These are phyloP conservation scores for Panthera uncia DNA, from an alignment of 2,113 vertebrate species.

Conservation along the genomic window DNA sequence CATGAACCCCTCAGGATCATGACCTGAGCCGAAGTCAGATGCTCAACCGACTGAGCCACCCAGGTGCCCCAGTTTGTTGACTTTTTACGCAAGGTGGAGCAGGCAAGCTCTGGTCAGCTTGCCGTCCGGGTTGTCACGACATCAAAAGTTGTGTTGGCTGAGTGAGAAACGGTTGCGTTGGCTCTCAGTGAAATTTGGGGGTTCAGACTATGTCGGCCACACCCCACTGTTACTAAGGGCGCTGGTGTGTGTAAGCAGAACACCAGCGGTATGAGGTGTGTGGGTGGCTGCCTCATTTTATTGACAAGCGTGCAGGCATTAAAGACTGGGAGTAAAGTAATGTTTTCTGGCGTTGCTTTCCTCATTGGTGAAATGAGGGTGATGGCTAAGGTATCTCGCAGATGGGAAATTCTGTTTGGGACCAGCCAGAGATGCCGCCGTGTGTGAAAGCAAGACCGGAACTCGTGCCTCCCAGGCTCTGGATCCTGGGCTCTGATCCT, in stretches of 20 bases:
- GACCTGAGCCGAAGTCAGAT: no score
- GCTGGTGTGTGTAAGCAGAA: not conserved
- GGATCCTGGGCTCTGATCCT: not conserved
- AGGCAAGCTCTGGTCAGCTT: not conserved
- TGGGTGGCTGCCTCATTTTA: not conserved
- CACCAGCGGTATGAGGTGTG: fast-evolving
- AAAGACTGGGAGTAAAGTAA: not conserved
- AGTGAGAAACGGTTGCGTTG: not conserved
- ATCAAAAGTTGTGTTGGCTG: not conserved
- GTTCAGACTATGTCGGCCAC: not conserved
- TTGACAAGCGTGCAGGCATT: not conserved
- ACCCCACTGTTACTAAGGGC: not conserved
- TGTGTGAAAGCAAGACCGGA: not conserved
- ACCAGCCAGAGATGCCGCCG: not conserved
- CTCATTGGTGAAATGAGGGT: not conserved
- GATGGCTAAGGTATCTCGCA: not conserved
- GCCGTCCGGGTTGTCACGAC: not conserved
- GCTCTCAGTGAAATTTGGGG: not conserved
- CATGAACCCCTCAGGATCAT: no score
- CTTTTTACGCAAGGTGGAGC: not conserved
- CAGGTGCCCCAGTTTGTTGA: not conserved
- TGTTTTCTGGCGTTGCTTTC: not conserved
- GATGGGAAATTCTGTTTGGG: not conserved
- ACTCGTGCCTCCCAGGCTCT: fast-evolving
- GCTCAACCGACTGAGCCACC: no score